Evolutionary conservation across 2,797 vertebrate species (phyloP), one percentile per base, ranked within the genome.

Genomic region (Sus cebifrons): DNA sequence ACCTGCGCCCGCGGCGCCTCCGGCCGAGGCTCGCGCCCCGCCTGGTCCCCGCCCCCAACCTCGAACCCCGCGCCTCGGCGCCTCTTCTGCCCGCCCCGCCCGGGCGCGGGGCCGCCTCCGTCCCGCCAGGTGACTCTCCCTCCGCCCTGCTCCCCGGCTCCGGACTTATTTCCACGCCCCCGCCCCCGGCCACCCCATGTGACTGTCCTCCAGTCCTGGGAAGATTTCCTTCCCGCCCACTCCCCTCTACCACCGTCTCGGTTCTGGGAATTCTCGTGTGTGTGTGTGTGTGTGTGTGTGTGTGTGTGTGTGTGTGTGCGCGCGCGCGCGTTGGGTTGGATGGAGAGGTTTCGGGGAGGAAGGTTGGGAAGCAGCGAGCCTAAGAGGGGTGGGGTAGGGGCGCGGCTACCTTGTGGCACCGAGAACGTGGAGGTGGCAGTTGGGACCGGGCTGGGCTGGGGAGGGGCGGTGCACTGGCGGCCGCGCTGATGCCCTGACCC

Each of bases 101-200:
- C 12, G 0, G 36, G 81, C 83, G 75, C 27, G 0, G n/a, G 25
- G 1, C 27, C 6, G 83, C 64, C n/a, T 56, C 75, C 2, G 86
- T 86, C 93, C 87, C 54, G 15, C 56, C 86, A 73, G 96, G 97
- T 93, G 97, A 78, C 92, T 60, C 87, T 70, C 62, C 27, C 87
- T 70, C 62, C 27, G 65, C 70, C 40, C 86, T 89, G 40, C 17
- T 54, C 77, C 68, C 27, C 40, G 0, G 56, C 89, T 75, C 52
- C 2, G 32, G 94, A 84, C 86, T 68, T 62, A 21, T 5, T 17
- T 67, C 49, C 86, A 62, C 86, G 70, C 29, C 64, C n/a, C 52
- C 29, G 29, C 52, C 75, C 75, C 29, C 36, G 36, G 36, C 36
- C 36, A 36, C 36, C 54, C 54, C 13, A 56, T 0, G n/a, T 4